Evolutionary conservation across 2,888 invertebrate genomes (phyloP), one percentile per base, ranked within the genome.

Genomic region (Rhimphoctona megacephalus): DNA sequence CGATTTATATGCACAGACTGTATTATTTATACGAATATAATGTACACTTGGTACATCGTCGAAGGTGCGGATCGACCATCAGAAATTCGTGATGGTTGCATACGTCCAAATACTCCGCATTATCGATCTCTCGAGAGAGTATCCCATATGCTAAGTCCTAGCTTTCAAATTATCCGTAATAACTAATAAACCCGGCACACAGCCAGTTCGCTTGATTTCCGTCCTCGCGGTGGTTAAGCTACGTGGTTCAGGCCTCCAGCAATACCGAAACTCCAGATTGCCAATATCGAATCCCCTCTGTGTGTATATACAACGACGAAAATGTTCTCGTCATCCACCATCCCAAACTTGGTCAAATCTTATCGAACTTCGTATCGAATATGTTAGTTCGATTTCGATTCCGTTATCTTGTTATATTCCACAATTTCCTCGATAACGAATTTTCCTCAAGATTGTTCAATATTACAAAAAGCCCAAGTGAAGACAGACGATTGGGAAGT

Each of bases 141-240:
- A n/a, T 43, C 54, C 9, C 17, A 46, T 9, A 52, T 25, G 9
- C 54, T 52, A 33, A 6, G n/a, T 64, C 57, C 14, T 43, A 46
- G 70, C 70, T 82, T 67, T 30, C 74, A 78, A 83, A 86, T 86
- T 83, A 78, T 81, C 73, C 46, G 72, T 76, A 87, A 83, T 87
- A 85, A 84, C 74, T 86, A 85, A 87, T 88, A 85, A 85, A 67
- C 39, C 69, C 33, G 66, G 82, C 69, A 80, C 79, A 64, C 70
- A 61, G 33, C 46, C 49, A 43, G 30, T 61, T 52, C 49, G 54
- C 39, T 80, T 72, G 76, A 66, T 67, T 81, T 33, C 19, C 77
- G 46, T 30, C 64, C 72, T 80, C 72, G 46, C 6, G 49, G 64
- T 72, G 69, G 72, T 82, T 73, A 66, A 81, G 30, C 43, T 54